Evolutionary conservation across 2,888 invertebrate genomes (phyloP), one percentile per base, ranked within the genome.

Genomic region (Scaptomyza reducta): DNA sequence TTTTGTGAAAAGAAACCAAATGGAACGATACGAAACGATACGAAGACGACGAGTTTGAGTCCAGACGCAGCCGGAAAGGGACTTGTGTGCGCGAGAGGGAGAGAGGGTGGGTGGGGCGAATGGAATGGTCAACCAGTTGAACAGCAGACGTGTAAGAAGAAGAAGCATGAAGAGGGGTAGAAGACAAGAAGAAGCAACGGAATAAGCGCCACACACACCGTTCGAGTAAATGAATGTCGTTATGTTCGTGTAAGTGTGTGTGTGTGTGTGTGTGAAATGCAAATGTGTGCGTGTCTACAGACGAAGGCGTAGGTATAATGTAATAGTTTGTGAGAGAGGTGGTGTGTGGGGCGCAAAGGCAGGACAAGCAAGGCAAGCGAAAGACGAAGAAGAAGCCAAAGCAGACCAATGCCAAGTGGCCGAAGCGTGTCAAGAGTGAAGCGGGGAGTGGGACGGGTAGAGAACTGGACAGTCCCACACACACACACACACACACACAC

Each of bases 1-100:
- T 88, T 89, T 87, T 80, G 63, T 72, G 38, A 74, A 81, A 71
- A 60, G 70, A 85, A 79, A 64, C 87, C 70, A 85, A 87, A 79
- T 74, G 83, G 83, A 78, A 83, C 38, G 38, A 38, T 35, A n/a
- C 38, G 38, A 29, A 7, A 7, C 68, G 68, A 29, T 29, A n/a
- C 41, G 22, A 7, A 56, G 40, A 44, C 33, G 54, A 60, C 64
- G 58, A 50, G 70, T 47, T 59, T 49, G 38, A 57, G 47, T 56
- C 63, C 76, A 74, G 64, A 77, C 60, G 51, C 38, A 55, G 58
- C 55, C 63, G 69, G 73, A 74, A 70, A 57, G 64, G 69, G 55
- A 40, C 44, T 22, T 0, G 11, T 2, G 27, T 27, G 1, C 1
- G 27, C 10, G 10, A 10, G 31, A 3, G 31, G 31, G 10, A 7